Base-by-base conservation (phyloP, 2,888 invertebrate species). In the Torymus texanus region DNA sequence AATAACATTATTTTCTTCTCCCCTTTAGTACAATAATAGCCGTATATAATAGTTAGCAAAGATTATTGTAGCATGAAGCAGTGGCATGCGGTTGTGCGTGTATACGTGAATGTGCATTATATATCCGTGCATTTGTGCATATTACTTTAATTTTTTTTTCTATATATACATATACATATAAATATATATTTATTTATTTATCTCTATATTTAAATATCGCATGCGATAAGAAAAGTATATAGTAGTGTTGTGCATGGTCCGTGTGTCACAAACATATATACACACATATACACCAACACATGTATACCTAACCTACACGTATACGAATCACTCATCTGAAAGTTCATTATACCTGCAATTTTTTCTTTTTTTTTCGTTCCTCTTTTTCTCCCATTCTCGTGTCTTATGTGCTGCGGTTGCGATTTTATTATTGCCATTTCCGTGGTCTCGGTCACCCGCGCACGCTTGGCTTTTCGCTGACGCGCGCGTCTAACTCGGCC, bases 11-110 rank as follows among this genome's bases (percentile, higher is more conserved):
- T 80, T 73, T 72, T 76, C n/a, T 55, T 21, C 21, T 21, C 4
- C 41, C 41, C 41, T 41, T 41, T 41, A 41, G 41, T 41, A 41
- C 41, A 41, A 41, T 41, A 63, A 4, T 18, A 29, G 18, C 21
- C 8, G 16, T 41, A 61, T 29, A 14, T 2, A 61, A 67, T 5
- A 58, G 14, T 61, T 79, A 63, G 62, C 65, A 70, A n/a, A 41
- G 66, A 70, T 55, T 70, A 41, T 41, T 41, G 41, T 41, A 41
- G 80, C 80, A 78, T 80, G 80, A 13, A 55, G 58, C 61, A 75
- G 65, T 62, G 50, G 77, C 80, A 77, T 80, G 76, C 62, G 29
- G 50, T 55, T 61, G 53, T n/a, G 12, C 66, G 66, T 59, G 13
- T 24, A 68, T 62, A 75, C 58, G n/a, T 61, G 41, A 41, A 79